Evolutionary conservation across 2,797 vertebrate species (phyloP).

Genomic region (Amphiprion clarkii): DNA sequence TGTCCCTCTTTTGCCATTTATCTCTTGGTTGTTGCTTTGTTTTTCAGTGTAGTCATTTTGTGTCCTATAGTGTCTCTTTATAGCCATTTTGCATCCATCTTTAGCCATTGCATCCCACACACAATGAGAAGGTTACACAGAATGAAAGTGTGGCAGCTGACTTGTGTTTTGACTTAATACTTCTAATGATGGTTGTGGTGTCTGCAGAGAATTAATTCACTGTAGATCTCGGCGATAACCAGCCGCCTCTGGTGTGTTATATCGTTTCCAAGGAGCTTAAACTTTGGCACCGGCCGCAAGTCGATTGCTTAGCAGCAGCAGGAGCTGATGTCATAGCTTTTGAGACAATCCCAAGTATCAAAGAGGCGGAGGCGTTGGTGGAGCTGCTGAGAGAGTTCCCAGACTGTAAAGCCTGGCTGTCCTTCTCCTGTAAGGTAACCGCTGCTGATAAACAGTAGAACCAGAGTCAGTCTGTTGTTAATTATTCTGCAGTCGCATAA

Average conservation of each 20-base stretch:
- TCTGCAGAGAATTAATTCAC: not conserved
- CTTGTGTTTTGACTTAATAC: constrained; percentile 2
- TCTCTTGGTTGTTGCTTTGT: no score
- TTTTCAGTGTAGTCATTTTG: no score
- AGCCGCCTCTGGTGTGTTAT: not conserved
- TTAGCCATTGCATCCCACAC: no score
- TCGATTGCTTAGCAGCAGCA: constrained; percentile 81
- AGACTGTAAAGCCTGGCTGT: constrained; percentile 84
- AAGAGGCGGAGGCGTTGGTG: constrained; percentile 86
- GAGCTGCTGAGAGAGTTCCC: constrained; percentile 88
- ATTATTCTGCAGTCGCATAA: not conserved
- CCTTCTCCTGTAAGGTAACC: constrained; percentile 89
- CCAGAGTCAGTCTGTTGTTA: not conserved
- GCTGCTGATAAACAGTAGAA: no score
- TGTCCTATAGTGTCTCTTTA: no score
- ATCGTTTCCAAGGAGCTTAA: constrained; percentile 81
- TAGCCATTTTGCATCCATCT: no score
- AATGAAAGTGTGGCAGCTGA: not conserved
- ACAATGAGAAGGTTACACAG: not conserved
- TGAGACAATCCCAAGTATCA: constrained; percentile 88
- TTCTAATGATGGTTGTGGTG: not conserved
- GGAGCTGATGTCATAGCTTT: constrained; percentile 87
- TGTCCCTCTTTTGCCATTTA: no score
- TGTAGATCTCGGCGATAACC: not conserved
- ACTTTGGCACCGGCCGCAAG: constrained; percentile 85